Evolutionary conservation across 2,888 invertebrate genomes (phyloP), one percentile per base, ranked within the genome.

Genomic region (Nephrotoma appendiculata): DNA sequence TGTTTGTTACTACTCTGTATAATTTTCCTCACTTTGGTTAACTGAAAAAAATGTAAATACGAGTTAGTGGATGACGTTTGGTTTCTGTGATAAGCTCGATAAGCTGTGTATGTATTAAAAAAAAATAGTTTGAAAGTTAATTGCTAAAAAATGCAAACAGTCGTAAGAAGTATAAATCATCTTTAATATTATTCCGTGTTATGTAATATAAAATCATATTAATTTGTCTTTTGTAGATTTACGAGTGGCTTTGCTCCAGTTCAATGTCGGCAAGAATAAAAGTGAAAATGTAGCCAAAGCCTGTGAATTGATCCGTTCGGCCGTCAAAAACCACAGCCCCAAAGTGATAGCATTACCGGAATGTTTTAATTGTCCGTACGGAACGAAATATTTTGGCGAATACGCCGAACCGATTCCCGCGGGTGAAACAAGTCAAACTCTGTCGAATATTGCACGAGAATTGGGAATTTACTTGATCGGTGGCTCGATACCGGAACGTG

Each of bases 321-420:
- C 97, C 0, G 88, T 88, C 19, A 95, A 95, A 88, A 90, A 92
- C 85, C 91, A 93, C 87, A 92, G 93, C 15, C 94, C 95, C 0
- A 92, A 94, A 88, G 88, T 96, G 86, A 92, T 96, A 57, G 93
- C 94, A 1, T 90, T 96, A 41, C 96, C 96, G 0, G 99, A 99
- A 92, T 98, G 98, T 90, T 99, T 98, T 90, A 99, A 98, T 91
- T 96, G 97, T 5, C 98, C 98, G 0, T 99, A 98, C 91, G 98
- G 98, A 87, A 95, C 95, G 0, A 89, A 90, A 52, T 95, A 94
- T 90, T 98, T 98, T 91, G 92, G 93, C 0, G 94, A 96, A 89
- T 97, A 97, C 91, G 96, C 98, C 0, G 98, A 99, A 91, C 91
- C 92, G n/a, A 94, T 99, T 86, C 98, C 98, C 0, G 91, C 93